Evolutionary conservation across 1,140 invertebrate genomes (phyloP), one percentile per base, ranked within the genome.

Genomic region (Microplitis demolitor): DNA sequence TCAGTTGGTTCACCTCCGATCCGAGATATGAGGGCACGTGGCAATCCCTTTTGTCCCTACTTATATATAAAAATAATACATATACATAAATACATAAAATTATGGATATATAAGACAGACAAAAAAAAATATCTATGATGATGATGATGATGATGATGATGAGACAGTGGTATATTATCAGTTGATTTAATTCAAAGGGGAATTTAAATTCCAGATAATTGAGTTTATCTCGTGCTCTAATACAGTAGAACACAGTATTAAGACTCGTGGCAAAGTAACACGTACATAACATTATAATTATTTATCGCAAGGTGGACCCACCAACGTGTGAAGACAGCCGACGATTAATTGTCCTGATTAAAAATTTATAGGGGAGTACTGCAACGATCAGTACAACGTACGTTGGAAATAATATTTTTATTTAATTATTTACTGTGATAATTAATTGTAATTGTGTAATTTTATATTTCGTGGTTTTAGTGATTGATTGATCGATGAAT

Each of bases 291-390:
- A 62, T 13, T 60, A 60, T 66, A 51, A 54, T 67, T 67, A 53
- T 54, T 50, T 54, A 16, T 33, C 31, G 81, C 82, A 85, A 85
- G 84, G 83, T 85, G 84, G 79, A 72, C 70, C 72, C 79, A 84
- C 74, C 79, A 80, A 81, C 51, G 82, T 84, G 82, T 82, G 80
- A 84, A 84, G 83, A 81, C 79, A 78, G 60, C 76, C 72, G 77
- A 74, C 80, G 83, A 84, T 85, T 84, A 85, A 85, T 85, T 83
- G 78, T 74, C 69, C 58, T 75, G 83, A 83, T 81, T 78, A 76
- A 63, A 53, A 16, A 13, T 33, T 16, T 0, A 9, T 0, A 45
- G 8, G 39, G 39, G 39, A 45, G 39, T 45, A 45, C 1, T 45
- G 11, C 11, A 45, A 39, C 37, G 37, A 39, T 39, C 37, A 9